These are phyloP conservation scores for Corythornis vintsioides DNA, from an alignment of 2,113 vertebrate genomes.

Conservation along the genomic window DNA sequence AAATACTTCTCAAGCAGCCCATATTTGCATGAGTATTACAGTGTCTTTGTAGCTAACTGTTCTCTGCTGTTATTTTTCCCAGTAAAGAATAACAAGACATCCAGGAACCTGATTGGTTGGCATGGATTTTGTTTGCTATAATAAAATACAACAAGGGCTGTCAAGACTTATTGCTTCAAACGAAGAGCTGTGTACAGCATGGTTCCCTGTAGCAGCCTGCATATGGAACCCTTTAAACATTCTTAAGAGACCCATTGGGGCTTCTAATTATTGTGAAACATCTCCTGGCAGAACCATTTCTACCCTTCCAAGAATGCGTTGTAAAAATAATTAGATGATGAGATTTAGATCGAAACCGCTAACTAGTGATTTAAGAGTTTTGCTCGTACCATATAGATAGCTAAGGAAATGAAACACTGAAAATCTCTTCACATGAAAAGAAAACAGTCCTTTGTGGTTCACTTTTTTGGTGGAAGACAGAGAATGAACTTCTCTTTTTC, in stretches of 20 bases:
- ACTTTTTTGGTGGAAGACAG: constrained; percentile 37
- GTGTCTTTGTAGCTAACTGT: not conserved
- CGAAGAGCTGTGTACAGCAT: constrained; percentile 71
- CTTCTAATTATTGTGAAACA: constrained; percentile 85
- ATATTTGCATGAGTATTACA: not conserved
- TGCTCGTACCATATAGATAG: constrained; percentile 47
- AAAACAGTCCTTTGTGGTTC: constrained; percentile 68
- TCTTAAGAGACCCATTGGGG: constrained; percentile 81
- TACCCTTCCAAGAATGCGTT: constrained; percentile 80
- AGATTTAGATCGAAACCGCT: constrained; percentile 82
- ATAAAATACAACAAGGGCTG: constrained; percentile 78
- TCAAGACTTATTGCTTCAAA: constrained; percentile 76
- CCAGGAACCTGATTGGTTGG: constrained; percentile 69
- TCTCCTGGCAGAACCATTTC: constrained; percentile 79
- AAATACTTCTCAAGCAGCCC: not conserved
- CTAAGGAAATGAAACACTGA: constrained; percentile 75
- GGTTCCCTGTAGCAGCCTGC: constrained; percentile 71
- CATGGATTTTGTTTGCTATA: constrained; percentile 76
- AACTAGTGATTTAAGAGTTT: constrained; percentile 77
- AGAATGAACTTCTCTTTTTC: constrained; percentile 26
- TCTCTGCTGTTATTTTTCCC: constrained; percentile 41
- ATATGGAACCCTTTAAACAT: constrained; percentile 83
- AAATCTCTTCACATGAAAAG: constrained; percentile 73
- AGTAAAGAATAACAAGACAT: constrained; percentile 46
- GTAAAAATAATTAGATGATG: constrained; percentile 85